Conservation (phyloP, 2,797 vertebrate genomes). For the Florisuga fusca region DNA sequence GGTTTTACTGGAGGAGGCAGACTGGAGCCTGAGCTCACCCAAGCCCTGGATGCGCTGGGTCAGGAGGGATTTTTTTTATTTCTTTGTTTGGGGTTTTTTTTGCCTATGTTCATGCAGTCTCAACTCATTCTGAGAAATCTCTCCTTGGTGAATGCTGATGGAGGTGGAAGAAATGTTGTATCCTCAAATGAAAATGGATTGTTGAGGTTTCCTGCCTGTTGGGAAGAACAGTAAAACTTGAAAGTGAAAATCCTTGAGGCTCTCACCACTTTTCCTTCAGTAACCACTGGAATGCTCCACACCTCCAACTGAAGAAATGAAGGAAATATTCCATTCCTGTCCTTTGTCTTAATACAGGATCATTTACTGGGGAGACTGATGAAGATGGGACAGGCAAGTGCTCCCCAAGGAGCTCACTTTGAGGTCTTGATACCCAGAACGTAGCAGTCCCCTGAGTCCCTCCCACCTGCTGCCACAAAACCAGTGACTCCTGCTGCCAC, state of each 20-base stretch:
- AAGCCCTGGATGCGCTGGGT: neutral
- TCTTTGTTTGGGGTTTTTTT: neutral
- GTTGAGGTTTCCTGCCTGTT: neutral
- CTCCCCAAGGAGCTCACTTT: neutral
- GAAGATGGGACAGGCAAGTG: neutral
- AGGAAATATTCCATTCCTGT: neutral
- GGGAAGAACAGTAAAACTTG: neutral
- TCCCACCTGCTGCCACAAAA: neutral
- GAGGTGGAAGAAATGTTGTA: neutral
- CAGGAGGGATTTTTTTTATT: too few relatives aligned
- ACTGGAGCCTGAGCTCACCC: neutral
- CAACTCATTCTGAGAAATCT: neutral
- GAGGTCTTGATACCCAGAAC: accelerated
- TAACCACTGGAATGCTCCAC: neutral
- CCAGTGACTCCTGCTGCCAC: too few relatives aligned
- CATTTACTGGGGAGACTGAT: neutral
- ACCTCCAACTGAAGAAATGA: neutral
- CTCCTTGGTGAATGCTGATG: neutral
- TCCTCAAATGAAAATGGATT: accelerated
- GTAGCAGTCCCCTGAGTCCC: accelerated
- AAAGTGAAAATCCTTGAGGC: neutral
- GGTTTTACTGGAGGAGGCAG: neutral
- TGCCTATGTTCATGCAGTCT: neutral
- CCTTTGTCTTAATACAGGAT: neutral
- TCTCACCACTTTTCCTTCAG: accelerated